phyloP scores from a whole-genome alignment of 2,888 invertebrate species.

The Platycheirus rosarum region DNA sequence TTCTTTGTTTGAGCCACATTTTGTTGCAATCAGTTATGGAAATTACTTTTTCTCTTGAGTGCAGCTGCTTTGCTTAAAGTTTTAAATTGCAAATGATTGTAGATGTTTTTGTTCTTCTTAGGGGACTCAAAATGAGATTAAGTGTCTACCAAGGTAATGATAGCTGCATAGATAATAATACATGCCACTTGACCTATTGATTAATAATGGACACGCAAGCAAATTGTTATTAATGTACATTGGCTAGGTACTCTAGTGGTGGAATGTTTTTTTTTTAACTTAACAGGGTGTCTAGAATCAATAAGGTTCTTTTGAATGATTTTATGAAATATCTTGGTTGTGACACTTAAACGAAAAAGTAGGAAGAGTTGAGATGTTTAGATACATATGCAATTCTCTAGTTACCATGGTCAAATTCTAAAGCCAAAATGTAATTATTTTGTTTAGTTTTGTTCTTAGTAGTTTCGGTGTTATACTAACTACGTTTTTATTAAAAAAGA shows the following conservation, averaged over 20 bases:
- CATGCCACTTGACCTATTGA: conserved; percentile 34
- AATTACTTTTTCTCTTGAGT: conserved; percentile 18
- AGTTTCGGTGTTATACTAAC: no score
- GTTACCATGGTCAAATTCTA: no score
- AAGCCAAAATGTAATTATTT: no score
- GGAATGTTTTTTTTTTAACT: no score
- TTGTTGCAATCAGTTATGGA: conserved; percentile 35
- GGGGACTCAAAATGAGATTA: conserved; percentile 18
- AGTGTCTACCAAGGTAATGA: conserved; percentile 19
- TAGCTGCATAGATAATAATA: conserved; percentile 11
- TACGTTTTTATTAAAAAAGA: no score
- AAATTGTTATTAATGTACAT: not conserved
- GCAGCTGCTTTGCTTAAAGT: conserved; percentile 5
- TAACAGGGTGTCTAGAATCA: no score
- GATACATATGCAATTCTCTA: no score
- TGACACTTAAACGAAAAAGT: no score
- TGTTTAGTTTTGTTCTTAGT: no score
- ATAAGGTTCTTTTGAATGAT: no score
- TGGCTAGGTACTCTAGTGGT: not conserved
- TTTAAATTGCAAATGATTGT: not conserved
- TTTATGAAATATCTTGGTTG: no score
- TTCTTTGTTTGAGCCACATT: conserved; percentile 39
- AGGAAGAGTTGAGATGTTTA: no score
- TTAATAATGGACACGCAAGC: conserved; percentile 36
- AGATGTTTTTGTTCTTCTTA: conserved; percentile 1